A percentile compares a stretch with the other conserved stretches of the same genome.
These are phyloP conservation scores for Blastomussa wellsi DNA, from an alignment of 92 coral and sea anemone genomes.

Conservation along the genomic window DNA sequence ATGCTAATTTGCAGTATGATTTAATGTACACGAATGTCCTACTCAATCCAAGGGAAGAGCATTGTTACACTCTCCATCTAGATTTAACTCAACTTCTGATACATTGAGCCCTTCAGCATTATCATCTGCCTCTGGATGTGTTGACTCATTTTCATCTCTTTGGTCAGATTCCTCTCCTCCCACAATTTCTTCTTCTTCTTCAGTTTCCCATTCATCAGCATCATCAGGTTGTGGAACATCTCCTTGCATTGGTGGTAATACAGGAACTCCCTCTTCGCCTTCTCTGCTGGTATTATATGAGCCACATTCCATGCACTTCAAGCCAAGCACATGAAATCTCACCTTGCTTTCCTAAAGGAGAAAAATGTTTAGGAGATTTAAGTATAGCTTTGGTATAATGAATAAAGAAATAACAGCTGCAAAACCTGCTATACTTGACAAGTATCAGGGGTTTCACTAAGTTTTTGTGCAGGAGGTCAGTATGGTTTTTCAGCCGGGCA, in stretches of 20 bases:
- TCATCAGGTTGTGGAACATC: slow-evolving; percentile 58
- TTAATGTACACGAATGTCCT: neutral
- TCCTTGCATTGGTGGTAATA: slow-evolving; percentile 26
- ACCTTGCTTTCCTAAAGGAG: slow-evolving; percentile 67
- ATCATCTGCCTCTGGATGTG: slow-evolving; percentile 3
- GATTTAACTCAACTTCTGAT: slow-evolving; percentile 11
- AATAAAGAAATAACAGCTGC: no score
- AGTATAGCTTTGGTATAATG: neutral
- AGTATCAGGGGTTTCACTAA: no score
- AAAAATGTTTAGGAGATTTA: neutral
- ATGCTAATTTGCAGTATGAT: no score
- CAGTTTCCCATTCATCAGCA: slow-evolving; percentile 57
- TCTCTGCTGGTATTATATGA: slow-evolving; percentile 93
- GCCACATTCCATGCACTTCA: slow-evolving; percentile 89
- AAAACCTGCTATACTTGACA: no score
- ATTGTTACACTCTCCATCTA: slow-evolving; percentile 16
- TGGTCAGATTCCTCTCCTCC: slow-evolving; percentile 36
- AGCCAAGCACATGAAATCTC: slow-evolving; percentile 88
- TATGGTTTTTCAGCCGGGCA: no score
- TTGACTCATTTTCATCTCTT: slow-evolving; percentile 19
- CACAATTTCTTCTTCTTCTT: slow-evolving; percentile 58
- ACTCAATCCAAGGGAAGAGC: slow-evolving; percentile 26
- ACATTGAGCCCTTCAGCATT: slow-evolving; percentile 10
- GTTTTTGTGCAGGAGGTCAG: no score
- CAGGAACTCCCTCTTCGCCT: slow-evolving; percentile 79